Conservation (phyloP, 2,888 invertebrate genomes). For the Meteorus colon region DNA sequence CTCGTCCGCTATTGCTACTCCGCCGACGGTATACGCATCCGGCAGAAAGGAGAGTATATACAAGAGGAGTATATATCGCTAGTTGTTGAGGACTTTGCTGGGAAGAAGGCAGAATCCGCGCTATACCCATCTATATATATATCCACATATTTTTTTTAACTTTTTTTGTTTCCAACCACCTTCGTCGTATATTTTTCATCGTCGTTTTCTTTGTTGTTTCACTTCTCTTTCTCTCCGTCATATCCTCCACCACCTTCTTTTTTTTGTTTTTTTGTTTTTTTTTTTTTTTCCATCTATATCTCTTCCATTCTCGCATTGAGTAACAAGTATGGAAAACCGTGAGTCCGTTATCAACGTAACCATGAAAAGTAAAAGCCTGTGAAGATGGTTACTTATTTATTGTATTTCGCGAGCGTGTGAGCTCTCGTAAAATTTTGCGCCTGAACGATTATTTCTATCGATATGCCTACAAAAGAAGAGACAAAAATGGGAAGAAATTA, state of each 20-base stretch:
- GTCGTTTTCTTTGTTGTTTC: not conserved
- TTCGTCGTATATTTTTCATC: constrained; percentile 16
- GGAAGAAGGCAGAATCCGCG: constrained; percentile 61
- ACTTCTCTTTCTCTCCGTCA: not conserved
- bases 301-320: constrained; percentile 17
- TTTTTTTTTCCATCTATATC: constrained; percentile 26
- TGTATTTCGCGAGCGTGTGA: constrained; percentile 2
- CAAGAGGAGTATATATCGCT: constrained; percentile 52
- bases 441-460: constrained; percentile 13
- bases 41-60: constrained; percentile 64
- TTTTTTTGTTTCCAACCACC: constrained; percentile 31
- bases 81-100: constrained; percentile 53
- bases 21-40: constrained; percentile 63
- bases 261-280: constrained; percentile 41
- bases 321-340: constrained; percentile 16
- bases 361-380: constrained; percentile 51
- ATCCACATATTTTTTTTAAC: not conserved
- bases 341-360: constrained; percentile 46
- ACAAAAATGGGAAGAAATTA: constrained; percentile 11
- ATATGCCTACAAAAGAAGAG: constrained; percentile 1
- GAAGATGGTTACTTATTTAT: not conserved
- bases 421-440: constrained; percentile 7
- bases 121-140: constrained; percentile 32
- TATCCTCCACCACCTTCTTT: constrained; percentile 22
- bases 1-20: constrained; percentile 68